Conservation (phyloP, 2,888 invertebrate species). For the Eugnorisma glareosa region DNA sequence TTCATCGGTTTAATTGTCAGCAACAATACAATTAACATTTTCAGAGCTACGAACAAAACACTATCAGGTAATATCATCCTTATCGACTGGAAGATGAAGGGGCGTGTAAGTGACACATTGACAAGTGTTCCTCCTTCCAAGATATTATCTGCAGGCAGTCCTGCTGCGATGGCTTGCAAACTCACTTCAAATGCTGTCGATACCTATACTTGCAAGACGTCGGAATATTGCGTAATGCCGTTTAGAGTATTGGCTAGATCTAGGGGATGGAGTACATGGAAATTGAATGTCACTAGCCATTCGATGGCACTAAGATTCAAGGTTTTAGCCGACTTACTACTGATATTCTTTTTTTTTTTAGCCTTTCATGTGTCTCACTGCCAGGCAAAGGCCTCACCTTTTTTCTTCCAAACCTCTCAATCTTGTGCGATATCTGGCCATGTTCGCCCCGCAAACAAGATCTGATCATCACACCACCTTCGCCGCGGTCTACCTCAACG, state of each 20-base stretch:
- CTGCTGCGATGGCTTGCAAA: constrained; percentile 67
- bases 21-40: constrained; percentile 60
- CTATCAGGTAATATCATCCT: constrained; percentile 49
- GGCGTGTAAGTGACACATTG: constrained; percentile 66
- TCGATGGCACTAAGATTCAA: background rate
- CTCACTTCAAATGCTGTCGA: constrained; percentile 49
- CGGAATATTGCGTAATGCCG: constrained; percentile 49
- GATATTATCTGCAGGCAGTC: constrained; percentile 62
- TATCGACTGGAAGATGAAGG: constrained; percentile 53
- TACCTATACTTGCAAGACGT: constrained; percentile 45
- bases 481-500: too few species aligned
- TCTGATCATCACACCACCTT: too few species aligned
- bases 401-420: too few species aligned
- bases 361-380: too few species aligned
- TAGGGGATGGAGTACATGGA: constrained; percentile 15
- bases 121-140: constrained; percentile 65
- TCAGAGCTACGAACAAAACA: constrained; percentile 48
- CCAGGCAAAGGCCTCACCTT: too few species aligned
- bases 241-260: constrained; percentile 37
- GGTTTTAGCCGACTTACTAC: background rate
- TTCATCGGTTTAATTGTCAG: constrained; percentile 36
- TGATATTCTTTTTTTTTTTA: too few species aligned
- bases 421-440: too few species aligned
- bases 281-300: constrained; percentile 30
- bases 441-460: too few species aligned